Evolutionary conservation across 2,797 vertebrate genomes (phyloP), one percentile per base, ranked within the genome.

Genomic region (Acrocephalus scirpaceus): DNA sequence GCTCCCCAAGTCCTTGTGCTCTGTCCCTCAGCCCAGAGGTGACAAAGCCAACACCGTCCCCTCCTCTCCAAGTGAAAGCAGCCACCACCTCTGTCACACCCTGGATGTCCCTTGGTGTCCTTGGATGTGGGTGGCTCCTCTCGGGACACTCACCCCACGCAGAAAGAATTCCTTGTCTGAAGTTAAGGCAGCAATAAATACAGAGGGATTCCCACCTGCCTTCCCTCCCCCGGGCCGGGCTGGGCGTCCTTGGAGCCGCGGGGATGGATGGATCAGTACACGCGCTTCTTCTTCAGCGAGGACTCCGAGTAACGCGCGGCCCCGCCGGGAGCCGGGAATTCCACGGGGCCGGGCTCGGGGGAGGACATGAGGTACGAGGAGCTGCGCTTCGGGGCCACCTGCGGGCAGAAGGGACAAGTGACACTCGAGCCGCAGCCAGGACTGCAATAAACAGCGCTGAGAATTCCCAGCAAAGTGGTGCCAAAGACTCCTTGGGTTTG

Each of bases 221-320:
- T 38, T 38, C 11, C 38, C 38, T 38, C 11, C 38, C 38, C 38
- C 38, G 38, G 38, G 38, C 38, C 38, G 38, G 38, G 38, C 38
- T 12, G 38, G 38, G 38, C 38, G 11, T 38, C 38, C 38, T 38
- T 38, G 38, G 10, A 12, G 38, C 38, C 38, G 38, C 38, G 38
- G 38, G 38, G 38, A 38, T 38, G 38, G 13, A 36, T 27, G 29
- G 16, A 3, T 85, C 96, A 98, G 74, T 98, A 99, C 73, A 99
- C 98, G 32, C 99, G 98, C 96, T 99, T 99, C 97, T 99, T 99
- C 95, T 99, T 99, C 51, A 99, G 99, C 80, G 99, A 97, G 32
- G 97, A 98, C 93, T 99, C 99, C 1, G 99, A 96, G 32, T 98
- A 99, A 81, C 98, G 98, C 1, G 97, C 98, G 10, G 98, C 98